Conservation (phyloP, 2,113 vertebrate genomes). For the Myodes glareolus region DNA sequence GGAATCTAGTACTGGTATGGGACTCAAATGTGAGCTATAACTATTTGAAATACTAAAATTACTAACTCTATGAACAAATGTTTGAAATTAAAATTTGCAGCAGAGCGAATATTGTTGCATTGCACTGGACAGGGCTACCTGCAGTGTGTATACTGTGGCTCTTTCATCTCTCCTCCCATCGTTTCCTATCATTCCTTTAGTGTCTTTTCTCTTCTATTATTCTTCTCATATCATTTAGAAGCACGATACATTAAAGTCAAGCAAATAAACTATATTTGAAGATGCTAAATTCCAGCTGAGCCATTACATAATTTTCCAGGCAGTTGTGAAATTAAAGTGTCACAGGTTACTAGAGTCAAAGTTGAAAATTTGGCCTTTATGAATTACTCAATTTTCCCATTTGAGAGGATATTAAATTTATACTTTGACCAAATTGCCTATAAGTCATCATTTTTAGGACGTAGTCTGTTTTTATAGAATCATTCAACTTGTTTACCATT, state of each 20-base stretch:
- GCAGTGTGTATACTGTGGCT: no score
- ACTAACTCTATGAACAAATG: neutral
- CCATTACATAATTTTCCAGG: neutral
- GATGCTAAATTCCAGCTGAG: neutral
- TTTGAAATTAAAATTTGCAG: neutral
- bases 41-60: neutral
- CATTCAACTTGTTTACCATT: neutral
- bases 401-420: neutral
- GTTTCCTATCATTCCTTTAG: neutral
- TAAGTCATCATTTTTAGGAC: neutral
- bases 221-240: neutral
- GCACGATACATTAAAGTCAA: neutral
- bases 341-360: neutral
- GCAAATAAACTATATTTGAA: neutral
- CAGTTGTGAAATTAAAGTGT: neutral
- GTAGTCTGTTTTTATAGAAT: neutral
- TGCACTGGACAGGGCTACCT: neutral
- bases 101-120: neutral
- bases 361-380: neutral
- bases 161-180: neutral
- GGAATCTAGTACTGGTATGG: neutral
- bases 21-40: neutral
- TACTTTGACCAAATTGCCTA: neutral
- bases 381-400: neutral
- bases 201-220: neutral